phyloP scores from a whole-genome alignment of 2,113 vertebrate species.

The Dasyprocta punctata region DNA sequence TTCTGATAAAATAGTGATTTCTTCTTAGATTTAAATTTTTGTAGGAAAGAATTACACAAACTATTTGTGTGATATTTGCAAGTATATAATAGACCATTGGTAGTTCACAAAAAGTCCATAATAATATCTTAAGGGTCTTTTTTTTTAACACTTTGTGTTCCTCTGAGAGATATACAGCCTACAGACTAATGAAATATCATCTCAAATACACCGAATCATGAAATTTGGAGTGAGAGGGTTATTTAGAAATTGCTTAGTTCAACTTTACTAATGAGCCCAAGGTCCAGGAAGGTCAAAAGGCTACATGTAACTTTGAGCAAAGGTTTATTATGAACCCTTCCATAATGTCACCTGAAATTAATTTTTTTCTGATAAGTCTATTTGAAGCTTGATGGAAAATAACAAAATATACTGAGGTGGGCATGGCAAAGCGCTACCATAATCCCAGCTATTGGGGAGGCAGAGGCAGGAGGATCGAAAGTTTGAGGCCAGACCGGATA shows the following conservation, averaged over 20 bases:
- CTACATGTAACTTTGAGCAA: background rate
- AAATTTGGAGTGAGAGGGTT: constrained; percentile 66
- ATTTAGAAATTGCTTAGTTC: constrained; percentile 71
- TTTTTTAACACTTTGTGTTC: constrained; percentile 63
- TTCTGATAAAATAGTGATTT: background rate
- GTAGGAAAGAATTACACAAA: background rate
- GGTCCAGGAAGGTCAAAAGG: constrained; percentile 48
- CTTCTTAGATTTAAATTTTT: background rate
- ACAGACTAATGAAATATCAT: constrained; percentile 54
- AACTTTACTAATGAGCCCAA: constrained; percentile 60
- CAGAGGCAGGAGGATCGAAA: background rate
- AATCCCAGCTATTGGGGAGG: background rate
- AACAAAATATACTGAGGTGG: background rate
- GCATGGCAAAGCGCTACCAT: background rate
- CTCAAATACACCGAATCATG: constrained; percentile 65
- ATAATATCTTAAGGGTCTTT: constrained; percentile 47
- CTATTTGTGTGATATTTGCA: constrained; percentile 33
- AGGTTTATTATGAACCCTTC: constrained; percentile 52
- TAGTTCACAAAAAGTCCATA: constrained; percentile 32
- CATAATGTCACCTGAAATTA: constrained; percentile 24
- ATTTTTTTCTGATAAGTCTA: constrained; percentile 44
- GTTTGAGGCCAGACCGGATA: background rate
- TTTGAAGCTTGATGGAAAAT: constrained; percentile 8
- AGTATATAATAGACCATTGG: constrained; percentile 41
- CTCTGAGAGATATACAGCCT: constrained; percentile 48